Conservation (phyloP, 1,140 invertebrate species). For the Rhyzopertha dominica region DNA sequence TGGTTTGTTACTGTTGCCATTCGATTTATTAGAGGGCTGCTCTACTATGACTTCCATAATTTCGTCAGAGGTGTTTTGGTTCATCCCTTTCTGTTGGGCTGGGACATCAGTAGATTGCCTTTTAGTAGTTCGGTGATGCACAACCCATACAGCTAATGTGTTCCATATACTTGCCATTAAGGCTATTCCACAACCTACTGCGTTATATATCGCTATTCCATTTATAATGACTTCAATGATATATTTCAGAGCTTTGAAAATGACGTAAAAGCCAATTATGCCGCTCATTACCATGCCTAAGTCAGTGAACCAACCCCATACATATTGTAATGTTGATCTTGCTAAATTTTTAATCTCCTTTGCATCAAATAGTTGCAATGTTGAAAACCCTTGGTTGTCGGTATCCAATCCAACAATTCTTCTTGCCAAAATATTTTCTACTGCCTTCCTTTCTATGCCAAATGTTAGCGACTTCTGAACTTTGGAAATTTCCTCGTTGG, state of each 20-base stretch:
- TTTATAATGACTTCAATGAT: slow-evolving; percentile 6
- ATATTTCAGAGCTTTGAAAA: slow-evolving; percentile 8
- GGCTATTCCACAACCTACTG: too few species aligned
- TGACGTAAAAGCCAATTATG: slow-evolving; percentile 11
- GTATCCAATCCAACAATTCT: slow-evolving; percentile 10
- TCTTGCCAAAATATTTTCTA: slow-evolving; percentile 13
- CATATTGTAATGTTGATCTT: neutral
- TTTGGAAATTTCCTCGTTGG: slow-evolving; percentile 12
- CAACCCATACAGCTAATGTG: too few species aligned
- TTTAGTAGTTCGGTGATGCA: too few species aligned
- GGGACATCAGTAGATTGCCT: too few species aligned
- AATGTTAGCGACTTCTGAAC: slow-evolving; percentile 13
- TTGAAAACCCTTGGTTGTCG: slow-evolving; percentile 4
- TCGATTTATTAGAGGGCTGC: too few species aligned
- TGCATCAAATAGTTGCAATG: slow-evolving; percentile 1
- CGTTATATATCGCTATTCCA: too few species aligned
- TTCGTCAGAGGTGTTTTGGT: too few species aligned
- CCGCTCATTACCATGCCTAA: slow-evolving; percentile 12
- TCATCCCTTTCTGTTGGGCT: too few species aligned
- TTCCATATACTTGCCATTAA: too few species aligned
- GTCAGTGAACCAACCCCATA: slow-evolving; percentile 17
- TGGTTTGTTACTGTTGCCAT: too few species aligned
- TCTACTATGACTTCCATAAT: too few species aligned
- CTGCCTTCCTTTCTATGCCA: slow-evolving; percentile 12
- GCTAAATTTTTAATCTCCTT: slow-evolving; percentile 9